These are phyloP conservation scores for Aspidapion aeneum DNA, from an alignment of 2,888 invertebrate genomes.

Conservation along the genomic window DNA sequence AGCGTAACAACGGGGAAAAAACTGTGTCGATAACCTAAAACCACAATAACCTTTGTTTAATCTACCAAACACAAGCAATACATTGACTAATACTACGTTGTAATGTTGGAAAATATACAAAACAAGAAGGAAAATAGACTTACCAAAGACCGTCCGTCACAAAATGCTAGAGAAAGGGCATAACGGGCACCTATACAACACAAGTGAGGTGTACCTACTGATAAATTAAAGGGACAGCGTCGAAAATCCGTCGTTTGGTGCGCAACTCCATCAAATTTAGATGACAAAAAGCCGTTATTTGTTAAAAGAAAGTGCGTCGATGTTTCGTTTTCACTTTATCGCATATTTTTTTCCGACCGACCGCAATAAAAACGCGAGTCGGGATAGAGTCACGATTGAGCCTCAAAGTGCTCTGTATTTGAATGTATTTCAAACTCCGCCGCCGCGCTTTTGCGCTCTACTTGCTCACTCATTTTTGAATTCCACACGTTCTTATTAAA, in stretches of 20 bases:
- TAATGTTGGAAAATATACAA: too few relatives aligned
- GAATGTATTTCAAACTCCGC: neutral
- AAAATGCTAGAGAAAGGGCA: slow-evolving; percentile 47
- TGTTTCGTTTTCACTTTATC: slow-evolving; percentile 27
- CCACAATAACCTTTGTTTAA: neutral
- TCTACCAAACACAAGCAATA: neutral
- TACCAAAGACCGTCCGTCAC: slow-evolving; percentile 47
- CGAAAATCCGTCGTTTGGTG: slow-evolving; percentile 42
- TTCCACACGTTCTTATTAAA: too few relatives aligned
- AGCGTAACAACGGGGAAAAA: neutral
- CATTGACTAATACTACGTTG: neutral
- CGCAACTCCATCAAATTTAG: slow-evolving; percentile 48
- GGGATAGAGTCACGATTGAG: neutral
- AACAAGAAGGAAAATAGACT: slow-evolving; percentile 17
- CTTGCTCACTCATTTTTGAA: too few relatives aligned
- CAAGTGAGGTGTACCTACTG: slow-evolving; percentile 50
- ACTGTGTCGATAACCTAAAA: neutral
- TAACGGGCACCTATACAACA: slow-evolving; percentile 47
- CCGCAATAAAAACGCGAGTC: slow-evolving; percentile 10
- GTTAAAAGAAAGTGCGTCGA: slow-evolving; percentile 40
- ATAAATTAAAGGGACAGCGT: slow-evolving; percentile 47
- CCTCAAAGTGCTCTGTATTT: neutral
- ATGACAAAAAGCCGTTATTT: slow-evolving; percentile 48
- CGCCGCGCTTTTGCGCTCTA: too few relatives aligned
- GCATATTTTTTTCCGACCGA: slow-evolving; percentile 24